Conservation (phyloP, 92 coral and sea anemone genomes). For the Palythoa caribaeorum region DNA sequence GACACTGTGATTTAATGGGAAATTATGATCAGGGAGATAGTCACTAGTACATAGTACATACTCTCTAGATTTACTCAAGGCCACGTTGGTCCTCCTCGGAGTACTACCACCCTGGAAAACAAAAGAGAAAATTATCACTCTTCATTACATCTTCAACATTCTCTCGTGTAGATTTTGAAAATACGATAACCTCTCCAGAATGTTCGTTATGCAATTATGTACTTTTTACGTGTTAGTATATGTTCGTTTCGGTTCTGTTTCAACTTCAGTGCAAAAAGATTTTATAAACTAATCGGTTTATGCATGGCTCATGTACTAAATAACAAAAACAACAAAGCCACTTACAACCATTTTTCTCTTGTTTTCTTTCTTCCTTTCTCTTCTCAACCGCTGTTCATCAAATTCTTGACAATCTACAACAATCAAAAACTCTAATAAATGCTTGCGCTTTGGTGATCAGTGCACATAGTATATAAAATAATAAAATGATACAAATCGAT, state of each 20-base stretch:
- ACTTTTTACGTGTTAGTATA: no score
- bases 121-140: background rate
- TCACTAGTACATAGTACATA: slow-evolving; percentile 27
- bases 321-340: background rate
- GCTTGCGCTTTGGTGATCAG: no score
- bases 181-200: no score
- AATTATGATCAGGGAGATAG: background rate
- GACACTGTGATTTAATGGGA: background rate
- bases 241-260: no score
- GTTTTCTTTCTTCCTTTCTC: slow-evolving; percentile 96
- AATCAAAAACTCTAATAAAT: background rate
- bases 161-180: no score
- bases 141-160: no score
- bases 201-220: no score
- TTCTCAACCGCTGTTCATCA: slow-evolving; percentile 88
- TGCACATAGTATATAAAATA: no score
- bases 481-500: no score
- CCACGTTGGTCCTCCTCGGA: slow-evolving; percentile 89
- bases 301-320: no score
- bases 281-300: background rate
- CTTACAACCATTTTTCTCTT: slow-evolving; percentile 92
- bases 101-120: slow-evolving; percentile 83
- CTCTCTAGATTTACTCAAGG: slow-evolving; percentile 89
- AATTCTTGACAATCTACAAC: slow-evolving; percentile 90
- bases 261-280: background rate